Conservation (phyloP, 2,797 vertebrate species). For the Crax fasciolata region DNA sequence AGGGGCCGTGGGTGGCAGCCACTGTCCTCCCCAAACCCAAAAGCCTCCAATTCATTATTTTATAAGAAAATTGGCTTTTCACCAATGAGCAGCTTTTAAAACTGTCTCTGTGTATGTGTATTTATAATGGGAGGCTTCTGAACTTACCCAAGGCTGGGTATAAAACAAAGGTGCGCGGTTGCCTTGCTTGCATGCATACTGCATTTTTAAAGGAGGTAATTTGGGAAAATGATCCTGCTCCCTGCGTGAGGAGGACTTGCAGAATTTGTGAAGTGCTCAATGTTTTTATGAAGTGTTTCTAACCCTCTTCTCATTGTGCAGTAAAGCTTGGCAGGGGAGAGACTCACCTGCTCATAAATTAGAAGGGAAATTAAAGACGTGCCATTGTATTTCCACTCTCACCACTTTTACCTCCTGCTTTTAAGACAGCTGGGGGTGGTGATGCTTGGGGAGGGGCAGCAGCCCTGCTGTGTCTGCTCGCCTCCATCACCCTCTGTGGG, state of each 20-base stretch:
- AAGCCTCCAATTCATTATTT: neutral
- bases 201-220: neutral
- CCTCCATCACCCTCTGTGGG: rapidly evolving
- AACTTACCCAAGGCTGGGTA: rapidly evolving
- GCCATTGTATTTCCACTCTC: rapidly evolving
- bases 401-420: neutral
- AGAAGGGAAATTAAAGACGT: neutral
- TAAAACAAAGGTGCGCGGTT: neutral
- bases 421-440: neutral
- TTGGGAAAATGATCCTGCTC: neutral
- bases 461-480: neutral
- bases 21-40: rapidly evolving
- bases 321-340: conserved; percentile 4
- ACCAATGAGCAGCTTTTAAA: neutral
- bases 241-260: neutral
- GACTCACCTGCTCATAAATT: conserved; percentile 8
- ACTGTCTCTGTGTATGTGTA: neutral
- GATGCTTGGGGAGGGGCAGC: neutral
- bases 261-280: neutral
- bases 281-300: conserved; percentile 3
- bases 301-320: neutral
- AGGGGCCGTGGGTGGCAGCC: neutral
- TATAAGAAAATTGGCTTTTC: neutral
- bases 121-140: neutral
- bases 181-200: neutral